phyloP scores from a whole-genome alignment of 1,140 invertebrate genomes.

The Monomorium pharaonis region DNA sequence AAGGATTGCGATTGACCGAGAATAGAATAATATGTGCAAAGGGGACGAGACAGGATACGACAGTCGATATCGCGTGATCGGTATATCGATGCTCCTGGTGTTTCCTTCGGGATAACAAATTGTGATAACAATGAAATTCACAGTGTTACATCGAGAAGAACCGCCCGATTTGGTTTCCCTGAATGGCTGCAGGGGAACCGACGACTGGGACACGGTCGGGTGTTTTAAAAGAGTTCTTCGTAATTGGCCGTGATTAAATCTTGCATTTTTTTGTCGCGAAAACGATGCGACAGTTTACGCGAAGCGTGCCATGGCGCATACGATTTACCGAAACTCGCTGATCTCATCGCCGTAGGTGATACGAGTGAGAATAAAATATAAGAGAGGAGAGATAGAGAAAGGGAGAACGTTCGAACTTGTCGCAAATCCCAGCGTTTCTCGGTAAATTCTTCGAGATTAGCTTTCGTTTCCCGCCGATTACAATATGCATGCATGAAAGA shows the following conservation, averaged over 20 bases:
- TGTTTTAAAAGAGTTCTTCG: slow-evolving; percentile 77
- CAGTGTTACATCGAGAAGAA: slow-evolving; percentile 63
- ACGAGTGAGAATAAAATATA: neutral
- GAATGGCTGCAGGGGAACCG: slow-evolving; percentile 85
- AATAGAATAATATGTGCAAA: neutral
- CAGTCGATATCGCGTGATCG: slow-evolving; percentile 33
- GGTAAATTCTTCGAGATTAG: slow-evolving; percentile 37
- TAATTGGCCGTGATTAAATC: slow-evolving; percentile 63
- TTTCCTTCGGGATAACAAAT: neutral
- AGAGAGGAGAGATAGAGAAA: too few species aligned
- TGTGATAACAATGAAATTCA: neutral
- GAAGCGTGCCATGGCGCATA: neutral
- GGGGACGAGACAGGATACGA: neutral
- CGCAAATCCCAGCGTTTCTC: slow-evolving; percentile 21
- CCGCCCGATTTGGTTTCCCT: slow-evolving; percentile 82
- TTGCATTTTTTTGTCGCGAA: neutral
- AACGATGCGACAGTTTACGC: neutral
- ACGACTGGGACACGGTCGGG: slow-evolving; percentile 72
- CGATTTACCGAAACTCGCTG: slow-evolving; percentile 34
- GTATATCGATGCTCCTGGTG: neutral
- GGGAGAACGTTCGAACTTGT: neutral
- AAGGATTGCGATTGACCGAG: neutral
- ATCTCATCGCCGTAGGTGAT: neutral
- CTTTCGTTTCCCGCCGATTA: neutral
- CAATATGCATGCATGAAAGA: slow-evolving; percentile 21